Evolutionary conservation across 2,113 vertebrate species (phyloP).

Genomic region (Sceloporus tristichus): DNA sequence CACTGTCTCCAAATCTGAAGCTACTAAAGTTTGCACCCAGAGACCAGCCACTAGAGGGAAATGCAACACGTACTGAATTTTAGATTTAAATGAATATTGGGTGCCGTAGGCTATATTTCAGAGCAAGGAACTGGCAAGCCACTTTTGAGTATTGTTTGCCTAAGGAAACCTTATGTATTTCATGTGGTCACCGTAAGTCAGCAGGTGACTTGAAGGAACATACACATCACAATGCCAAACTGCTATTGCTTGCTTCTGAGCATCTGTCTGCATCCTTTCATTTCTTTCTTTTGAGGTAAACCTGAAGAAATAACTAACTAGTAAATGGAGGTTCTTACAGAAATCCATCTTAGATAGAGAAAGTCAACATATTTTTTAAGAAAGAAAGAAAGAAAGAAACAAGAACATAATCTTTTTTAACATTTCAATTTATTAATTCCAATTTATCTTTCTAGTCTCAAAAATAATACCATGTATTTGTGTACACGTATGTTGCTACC

Average conservation of each 20-base stretch:
- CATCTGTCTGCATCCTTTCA: background rate
- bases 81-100: background rate
- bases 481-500: background rate
- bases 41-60: constrained; percentile 20
- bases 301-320: background rate
- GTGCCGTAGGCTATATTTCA: too few species aligned
- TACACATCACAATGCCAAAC: background rate
- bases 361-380: background rate
- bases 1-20: background rate
- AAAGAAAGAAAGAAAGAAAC: background rate
- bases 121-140: too few species aligned
- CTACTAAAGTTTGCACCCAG: background rate
- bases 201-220: too few species aligned
- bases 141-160: too few species aligned
- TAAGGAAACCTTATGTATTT: too few species aligned
- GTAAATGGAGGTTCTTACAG: background rate
- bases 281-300: background rate
- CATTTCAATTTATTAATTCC: constrained; percentile 7
- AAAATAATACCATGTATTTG: background rate
- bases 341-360: background rate
- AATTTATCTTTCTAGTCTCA: background rate
- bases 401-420: background rate
- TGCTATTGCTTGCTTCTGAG: background rate
- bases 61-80: background rate
- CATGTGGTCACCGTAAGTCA: background rate